Conservation (phyloP, 2,113 vertebrate species). For the Miniopterus natalensis region DNA sequence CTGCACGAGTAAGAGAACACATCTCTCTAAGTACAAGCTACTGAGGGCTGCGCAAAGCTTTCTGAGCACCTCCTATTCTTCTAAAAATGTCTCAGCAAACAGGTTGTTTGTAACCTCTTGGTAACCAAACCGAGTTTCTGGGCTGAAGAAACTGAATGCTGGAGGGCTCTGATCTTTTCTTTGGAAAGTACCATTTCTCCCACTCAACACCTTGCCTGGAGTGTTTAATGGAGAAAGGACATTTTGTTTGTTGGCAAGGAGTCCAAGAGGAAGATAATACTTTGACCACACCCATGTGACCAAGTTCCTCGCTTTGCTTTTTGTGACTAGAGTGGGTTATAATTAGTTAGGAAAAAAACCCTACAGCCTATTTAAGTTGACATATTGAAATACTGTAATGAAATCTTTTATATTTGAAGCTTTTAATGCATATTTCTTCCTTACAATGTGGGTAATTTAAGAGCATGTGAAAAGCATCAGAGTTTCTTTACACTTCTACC, state of each 20-base stretch:
- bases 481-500: slow-evolving; percentile 55
- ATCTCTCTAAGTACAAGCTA: neutral
- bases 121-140: slow-evolving; percentile 17
- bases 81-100: neutral
- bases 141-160: neutral
- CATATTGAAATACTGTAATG: slow-evolving; percentile 75
- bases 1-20: neutral
- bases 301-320: slow-evolving; percentile 66
- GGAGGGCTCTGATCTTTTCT: slow-evolving; percentile 52
- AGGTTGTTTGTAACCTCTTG: slow-evolving; percentile 4
- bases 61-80: neutral
- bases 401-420: slow-evolving; percentile 68
- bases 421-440: slow-evolving; percentile 61
- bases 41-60: neutral
- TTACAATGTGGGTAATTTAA: slow-evolving; percentile 73
- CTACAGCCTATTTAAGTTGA: slow-evolving; percentile 38
- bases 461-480: slow-evolving; percentile 64
- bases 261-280: slow-evolving; percentile 66
- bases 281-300: slow-evolving; percentile 54
- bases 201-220: neutral
- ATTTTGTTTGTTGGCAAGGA: slow-evolving; percentile 65
- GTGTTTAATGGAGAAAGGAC: slow-evolving; percentile 20
- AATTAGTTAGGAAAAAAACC: slow-evolving; percentile 6
- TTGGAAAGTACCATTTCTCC: slow-evolving; percentile 71
- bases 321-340: slow-evolving; percentile 60